Percentiles rank a stretch among this genome's conserved stretches.
phyloP scores from a whole-genome alignment of 2,797 vertebrate genomes.

The Rhabdophis nuchalis region DNA sequence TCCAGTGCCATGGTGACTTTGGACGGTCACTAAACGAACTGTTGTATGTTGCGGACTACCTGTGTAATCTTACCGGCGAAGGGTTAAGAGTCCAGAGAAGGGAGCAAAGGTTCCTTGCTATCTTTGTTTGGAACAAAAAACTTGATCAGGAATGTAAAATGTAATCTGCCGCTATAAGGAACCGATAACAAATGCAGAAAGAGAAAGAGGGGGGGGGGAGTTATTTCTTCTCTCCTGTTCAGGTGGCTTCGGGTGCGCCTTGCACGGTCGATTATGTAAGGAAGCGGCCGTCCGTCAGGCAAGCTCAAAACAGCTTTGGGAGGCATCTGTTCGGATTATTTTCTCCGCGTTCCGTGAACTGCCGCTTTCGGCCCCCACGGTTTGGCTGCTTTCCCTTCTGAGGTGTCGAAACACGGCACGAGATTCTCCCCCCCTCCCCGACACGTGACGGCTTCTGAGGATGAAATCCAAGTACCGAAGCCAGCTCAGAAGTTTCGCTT shows the following conservation, averaged over 20 bases:
- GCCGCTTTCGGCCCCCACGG: not conserved
- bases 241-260: not conserved
- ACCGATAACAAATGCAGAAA: not conserved
- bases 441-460: not conserved
- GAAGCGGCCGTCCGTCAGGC: not conserved
- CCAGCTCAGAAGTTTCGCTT: not conserved
- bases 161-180: not conserved
- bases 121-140: not conserved
- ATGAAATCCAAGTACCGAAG: not conserved
- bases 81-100: not conserved
- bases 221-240: not conserved
- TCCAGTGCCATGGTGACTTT: not conserved
- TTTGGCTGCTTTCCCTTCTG: not conserved
- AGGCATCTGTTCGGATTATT: not conserved
- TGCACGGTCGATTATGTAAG: not conserved
- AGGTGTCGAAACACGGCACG: not conserved
- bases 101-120: not conserved
- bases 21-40: not conserved
- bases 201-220: not conserved
- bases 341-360: not conserved
- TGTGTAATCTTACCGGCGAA: not conserved
- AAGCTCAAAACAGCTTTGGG: not conserved
- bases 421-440: accelerated
- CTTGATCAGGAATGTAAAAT: not conserved
- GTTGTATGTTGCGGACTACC: not conserved